Evolutionary conservation across 2,113 vertebrate species (phyloP).

Genomic region (Vulpes ferrilata): DNA sequence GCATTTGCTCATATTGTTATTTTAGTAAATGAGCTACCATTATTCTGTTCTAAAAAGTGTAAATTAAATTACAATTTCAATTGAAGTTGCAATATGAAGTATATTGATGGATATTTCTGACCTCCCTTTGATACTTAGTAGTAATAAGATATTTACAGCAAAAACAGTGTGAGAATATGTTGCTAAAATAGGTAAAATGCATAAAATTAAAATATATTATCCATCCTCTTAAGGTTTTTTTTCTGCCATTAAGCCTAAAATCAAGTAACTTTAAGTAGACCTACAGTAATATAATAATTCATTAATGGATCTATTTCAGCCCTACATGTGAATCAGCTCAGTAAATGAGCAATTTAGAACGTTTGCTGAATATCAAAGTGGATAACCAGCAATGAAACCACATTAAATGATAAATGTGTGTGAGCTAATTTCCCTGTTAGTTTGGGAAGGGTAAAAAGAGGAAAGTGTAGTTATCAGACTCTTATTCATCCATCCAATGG

Average conservation of each 20-base stretch:
- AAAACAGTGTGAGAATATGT: conserved; percentile 52
- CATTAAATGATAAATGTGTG: conserved; percentile 12
- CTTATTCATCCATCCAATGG: background rate
- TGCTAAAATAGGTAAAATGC: conserved; percentile 61
- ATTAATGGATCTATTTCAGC: conserved; percentile 36
- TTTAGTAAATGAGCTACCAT: conserved; percentile 49
- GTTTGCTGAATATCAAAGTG: conserved; percentile 13
- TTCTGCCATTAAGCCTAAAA: conserved; percentile 58
- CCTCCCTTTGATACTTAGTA: conserved; percentile 51
- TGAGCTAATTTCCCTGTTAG: conserved; percentile 56
- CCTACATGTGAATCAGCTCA: background rate
- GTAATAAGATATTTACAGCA: conserved; percentile 64
- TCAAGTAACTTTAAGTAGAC: conserved; percentile 49
- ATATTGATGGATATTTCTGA: conserved; percentile 57
- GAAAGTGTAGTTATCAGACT: background rate
- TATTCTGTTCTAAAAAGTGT: conserved; percentile 55
- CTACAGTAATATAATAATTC: conserved; percentile 42
- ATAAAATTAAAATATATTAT: conserved; percentile 70
- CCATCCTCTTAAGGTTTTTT: conserved; percentile 68
- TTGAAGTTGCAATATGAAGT: conserved; percentile 40
- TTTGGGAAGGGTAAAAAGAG: conserved; percentile 11
- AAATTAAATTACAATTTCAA: conserved; percentile 73
- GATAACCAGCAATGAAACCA: background rate
- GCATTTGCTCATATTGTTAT: conserved; percentile 54
- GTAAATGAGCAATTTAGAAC: conserved; percentile 56